Evolutionary conservation across 92 coral and sea anemone genomes (phyloP), one percentile per base, ranked within the genome.

Genomic region (Porites evermanni): DNA sequence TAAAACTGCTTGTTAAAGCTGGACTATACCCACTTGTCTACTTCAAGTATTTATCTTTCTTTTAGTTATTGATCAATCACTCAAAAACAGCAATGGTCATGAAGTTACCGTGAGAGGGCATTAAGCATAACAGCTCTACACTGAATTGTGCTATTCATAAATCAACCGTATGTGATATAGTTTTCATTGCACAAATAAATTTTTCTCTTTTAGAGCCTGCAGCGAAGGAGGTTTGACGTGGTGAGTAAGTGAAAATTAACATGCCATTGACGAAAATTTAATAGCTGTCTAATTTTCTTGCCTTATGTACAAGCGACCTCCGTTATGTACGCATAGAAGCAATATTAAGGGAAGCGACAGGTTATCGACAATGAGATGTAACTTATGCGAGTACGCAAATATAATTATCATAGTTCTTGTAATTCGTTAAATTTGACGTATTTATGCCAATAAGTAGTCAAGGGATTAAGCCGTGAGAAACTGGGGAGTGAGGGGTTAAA

Each of bases 151-250:
- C 4, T 1, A 0, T 63, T 63, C 8, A 16, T 1, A 63, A 13
- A 3, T 3, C 7, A 69, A 24, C 23, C 16, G 13, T 10, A 17
- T 23, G 10, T 14, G 13, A 4, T 18, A 23, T 8, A 8, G 0
- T 26, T 69, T 9, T 26, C 18, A 20, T 29, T 29, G 4, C 13
- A 26, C 50, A 0, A 7, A 26, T 1, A 21, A 26, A 26, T 14
- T 8, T 69, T 69, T 61, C 17, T 38, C 64, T 64, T 63, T 14
- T 23, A 78, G 82, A 21, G 82, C 58, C 1, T 78, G 82, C 13
- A 18, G 44, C 11, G 82, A 78, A 3, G 59, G n/a, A 3, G 82
- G 82, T 16, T 63, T 78, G 1, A 13, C 32, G 10, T 78, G 82
- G 82, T 78, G 56, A 78, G 82, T 64, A 38, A 3, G 61, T 8